These are phyloP conservation scores for Turritopsis rubra DNA, from an alignment of 30 jellyfish, hydroid and myxozoan species.

Conservation along the genomic window DNA sequence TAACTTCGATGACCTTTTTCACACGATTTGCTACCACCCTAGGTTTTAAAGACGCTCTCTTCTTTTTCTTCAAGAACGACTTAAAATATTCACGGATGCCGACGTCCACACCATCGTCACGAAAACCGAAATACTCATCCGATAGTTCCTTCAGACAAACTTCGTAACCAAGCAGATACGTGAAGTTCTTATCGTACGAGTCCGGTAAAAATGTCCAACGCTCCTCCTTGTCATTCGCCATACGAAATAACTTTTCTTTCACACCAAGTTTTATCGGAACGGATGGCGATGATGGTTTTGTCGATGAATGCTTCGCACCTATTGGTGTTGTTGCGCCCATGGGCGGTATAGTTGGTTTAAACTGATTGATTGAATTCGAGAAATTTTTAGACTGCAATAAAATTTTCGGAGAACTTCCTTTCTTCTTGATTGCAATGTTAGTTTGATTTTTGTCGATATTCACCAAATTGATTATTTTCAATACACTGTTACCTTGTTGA, in stretches of 20 bases:
- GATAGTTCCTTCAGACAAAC: background rate
- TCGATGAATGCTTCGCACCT: background rate
- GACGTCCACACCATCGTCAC: background rate
- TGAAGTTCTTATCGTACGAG: background rate
- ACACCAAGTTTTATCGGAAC: background rate
- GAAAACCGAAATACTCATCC: background rate
- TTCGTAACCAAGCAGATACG: conserved; percentile 1
- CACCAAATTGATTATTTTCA: background rate
- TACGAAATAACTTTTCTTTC: conserved; percentile 1
- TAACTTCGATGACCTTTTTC: background rate
- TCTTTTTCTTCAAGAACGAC: background rate
- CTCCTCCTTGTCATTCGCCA: background rate
- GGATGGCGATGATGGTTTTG: background rate
- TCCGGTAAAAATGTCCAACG: background rate
- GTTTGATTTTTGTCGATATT: background rate
- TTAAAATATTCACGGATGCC: background rate
- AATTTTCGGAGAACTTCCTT: background rate
- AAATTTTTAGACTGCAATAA: background rate
- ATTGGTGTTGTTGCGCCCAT: background rate
- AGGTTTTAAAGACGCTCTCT: background rate
- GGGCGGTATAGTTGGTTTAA: too few species aligned
- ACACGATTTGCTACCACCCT: background rate
- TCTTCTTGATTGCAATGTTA: background rate
- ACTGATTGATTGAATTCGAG: background rate
- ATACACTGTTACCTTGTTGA: background rate